phyloP scores from a whole-genome alignment of 2,113 vertebrate genomes.

The Halichoerus grypus region DNA sequence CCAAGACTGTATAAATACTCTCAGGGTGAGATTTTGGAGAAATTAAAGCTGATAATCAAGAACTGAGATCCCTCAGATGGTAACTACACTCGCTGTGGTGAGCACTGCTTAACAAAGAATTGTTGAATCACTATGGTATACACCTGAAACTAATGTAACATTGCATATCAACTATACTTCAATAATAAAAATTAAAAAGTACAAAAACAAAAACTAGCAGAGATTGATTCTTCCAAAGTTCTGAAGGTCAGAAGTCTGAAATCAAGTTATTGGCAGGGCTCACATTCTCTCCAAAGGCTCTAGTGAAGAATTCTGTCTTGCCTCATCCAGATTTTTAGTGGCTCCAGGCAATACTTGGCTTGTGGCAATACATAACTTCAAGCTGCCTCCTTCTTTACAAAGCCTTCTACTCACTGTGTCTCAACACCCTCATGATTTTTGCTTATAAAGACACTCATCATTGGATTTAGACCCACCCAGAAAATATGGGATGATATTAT shows the following conservation, averaged over 20 bases:
- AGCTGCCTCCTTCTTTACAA: not conserved
- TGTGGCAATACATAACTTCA: not conserved
- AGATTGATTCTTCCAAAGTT: not conserved
- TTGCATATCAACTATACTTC: not conserved
- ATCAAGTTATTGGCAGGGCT: not conserved
- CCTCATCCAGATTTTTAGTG: not conserved
- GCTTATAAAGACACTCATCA: not conserved
- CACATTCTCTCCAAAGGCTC: not conserved
- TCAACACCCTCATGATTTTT: not conserved
- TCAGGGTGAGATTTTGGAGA: not conserved
- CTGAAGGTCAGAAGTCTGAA: not conserved
- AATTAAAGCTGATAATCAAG: not conserved
- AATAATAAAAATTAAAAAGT: not conserved
- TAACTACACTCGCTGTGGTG: not conserved
- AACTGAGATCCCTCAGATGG: not conserved
- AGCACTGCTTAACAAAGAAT: not conserved
- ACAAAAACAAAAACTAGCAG: not conserved
- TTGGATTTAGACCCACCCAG: not conserved
- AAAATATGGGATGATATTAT: not conserved
- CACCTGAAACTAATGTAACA: not conserved
- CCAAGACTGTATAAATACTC: not conserved
- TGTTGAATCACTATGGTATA: not conserved
- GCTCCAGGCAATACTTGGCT: not conserved
- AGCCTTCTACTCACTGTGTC: not conserved
- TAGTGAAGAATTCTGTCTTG: not conserved